These are phyloP conservation scores for Amblyjoppa fuscipennis DNA, from an alignment of 2,888 invertebrate genomes.

Conservation along the genomic window DNA sequence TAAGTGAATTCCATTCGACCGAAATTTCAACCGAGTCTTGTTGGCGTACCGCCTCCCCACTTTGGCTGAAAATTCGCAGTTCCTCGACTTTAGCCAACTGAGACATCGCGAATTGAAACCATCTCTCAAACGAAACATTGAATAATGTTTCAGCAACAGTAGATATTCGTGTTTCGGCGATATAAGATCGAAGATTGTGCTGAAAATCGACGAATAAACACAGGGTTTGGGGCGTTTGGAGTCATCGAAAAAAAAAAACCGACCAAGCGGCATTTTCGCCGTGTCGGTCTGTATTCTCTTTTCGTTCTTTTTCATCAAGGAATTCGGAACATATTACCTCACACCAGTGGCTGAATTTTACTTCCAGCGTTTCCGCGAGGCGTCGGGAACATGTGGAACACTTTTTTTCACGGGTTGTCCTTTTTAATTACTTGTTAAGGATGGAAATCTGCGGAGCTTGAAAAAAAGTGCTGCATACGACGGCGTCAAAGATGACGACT, in stretches of 20 bases:
- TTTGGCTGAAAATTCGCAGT: neutral
- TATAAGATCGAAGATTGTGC: neutral
- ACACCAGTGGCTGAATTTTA: neutral
- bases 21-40: neutral
- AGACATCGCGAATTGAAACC: slow-evolving; percentile 11
- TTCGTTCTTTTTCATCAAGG: too few species aligned
- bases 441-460: neutral
- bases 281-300: too few species aligned
- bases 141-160: neutral
- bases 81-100: neutral
- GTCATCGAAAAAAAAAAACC: neutral
- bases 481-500: neutral
- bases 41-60: neutral
- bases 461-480: neutral
- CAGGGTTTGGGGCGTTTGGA: neutral
- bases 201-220: neutral
- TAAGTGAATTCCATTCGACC: neutral
- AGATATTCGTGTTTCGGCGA: neutral
- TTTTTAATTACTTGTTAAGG: neutral
- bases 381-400: neutral
- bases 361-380: neutral
- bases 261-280: too few species aligned
- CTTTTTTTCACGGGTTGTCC: neutral
- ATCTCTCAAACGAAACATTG: neutral
- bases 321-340: neutral